Evolutionary conservation across 2,888 invertebrate genomes (phyloP).

Genomic region (Eupithecia inturbata): DNA sequence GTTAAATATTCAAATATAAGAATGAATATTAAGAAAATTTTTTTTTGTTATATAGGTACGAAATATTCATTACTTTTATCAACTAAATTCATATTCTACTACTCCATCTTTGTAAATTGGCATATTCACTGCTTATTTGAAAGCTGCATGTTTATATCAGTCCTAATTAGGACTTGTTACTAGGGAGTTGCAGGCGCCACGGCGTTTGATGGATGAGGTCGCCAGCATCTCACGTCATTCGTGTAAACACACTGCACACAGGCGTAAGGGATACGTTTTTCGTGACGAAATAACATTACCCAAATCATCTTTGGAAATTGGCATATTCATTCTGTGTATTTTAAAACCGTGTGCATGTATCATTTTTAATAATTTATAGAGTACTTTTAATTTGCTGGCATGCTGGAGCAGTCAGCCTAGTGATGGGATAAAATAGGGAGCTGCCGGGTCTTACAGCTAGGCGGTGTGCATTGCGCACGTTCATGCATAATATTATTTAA

Average conservation of each 20-base stretch:
- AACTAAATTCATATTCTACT: too few species aligned
- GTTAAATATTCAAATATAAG: too few species aligned
- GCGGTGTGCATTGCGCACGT: too few species aligned
- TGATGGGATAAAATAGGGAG: too few species aligned
- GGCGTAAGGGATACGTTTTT: constrained; percentile 84
- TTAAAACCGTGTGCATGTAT: neutral
- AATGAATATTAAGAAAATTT: too few species aligned
- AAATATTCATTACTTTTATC: too few species aligned
- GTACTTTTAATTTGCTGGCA: too few species aligned
- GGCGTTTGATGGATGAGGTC: constrained; percentile 84
- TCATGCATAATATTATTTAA: too few species aligned
- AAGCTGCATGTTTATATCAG: constrained; percentile 1
- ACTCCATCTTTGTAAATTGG: neutral
- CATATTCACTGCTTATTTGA: neutral
- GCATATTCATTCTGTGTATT: neutral
- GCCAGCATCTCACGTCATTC: constrained; percentile 84
- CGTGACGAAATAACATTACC: constrained; percentile 75
- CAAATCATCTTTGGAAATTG: neutral
- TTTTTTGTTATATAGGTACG: too few species aligned
- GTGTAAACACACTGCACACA: constrained; percentile 84
- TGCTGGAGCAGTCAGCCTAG: too few species aligned
- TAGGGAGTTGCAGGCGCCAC: constrained; percentile 74
- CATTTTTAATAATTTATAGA: neutral
- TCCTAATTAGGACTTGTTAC: too few species aligned
- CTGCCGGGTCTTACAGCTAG: too few species aligned